Base-by-base conservation (phyloP, 1,140 invertebrate species). In the Aphaenogaster floridana region DNA sequence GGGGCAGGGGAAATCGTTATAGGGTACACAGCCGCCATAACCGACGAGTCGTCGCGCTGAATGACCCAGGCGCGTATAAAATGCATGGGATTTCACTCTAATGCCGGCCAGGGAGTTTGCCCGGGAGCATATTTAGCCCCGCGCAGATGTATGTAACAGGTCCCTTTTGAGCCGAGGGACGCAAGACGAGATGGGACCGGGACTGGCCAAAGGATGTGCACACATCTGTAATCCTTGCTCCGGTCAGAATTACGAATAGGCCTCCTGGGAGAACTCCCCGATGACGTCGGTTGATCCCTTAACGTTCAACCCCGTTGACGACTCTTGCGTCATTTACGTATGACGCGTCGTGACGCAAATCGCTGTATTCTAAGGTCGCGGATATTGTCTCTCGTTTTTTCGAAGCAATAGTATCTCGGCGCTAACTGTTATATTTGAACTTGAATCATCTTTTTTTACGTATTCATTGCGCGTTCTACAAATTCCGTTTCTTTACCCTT, bases 81-180 rank as follows among this genome's bases (percentile, higher is more conserved):
- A 95, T 95, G 94, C 94, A 95, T 95, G 93, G 94, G 93, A 95
- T 95, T 94, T 94, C 91, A 87, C 90, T 94, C 89, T 92, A 92
- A 94, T 93, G 90, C 88, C 83, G 91, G 85, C 90, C 86, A 87
- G 86, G 89, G 91, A 93, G 92, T 93, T 93, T 94, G 86, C 92
- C 84, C 89, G 87, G 71, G 86, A 91, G 91, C 91, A 90, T 94
- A 93, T 94, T 94, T 94, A 93, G 86, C 87, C 87, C 78, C 87
- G 84, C 81, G 89, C 92, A 93, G 90, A 94, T 93, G 92, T 94
- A 95, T 93, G 94, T 94, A 94, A 94, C 93, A 92, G 92, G 92
- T 92, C 91, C 91, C 91, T 92, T 94, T 93, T 93, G 88, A 93
- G 89, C 83, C 89, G 87, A 87, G 89, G 89, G 87, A 88, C 85